Percentiles rank a stretch among this genome's conserved stretches.
Conservation (phyloP, 2,797 vertebrate genomes). For the Steatocranus sp. region DNA sequence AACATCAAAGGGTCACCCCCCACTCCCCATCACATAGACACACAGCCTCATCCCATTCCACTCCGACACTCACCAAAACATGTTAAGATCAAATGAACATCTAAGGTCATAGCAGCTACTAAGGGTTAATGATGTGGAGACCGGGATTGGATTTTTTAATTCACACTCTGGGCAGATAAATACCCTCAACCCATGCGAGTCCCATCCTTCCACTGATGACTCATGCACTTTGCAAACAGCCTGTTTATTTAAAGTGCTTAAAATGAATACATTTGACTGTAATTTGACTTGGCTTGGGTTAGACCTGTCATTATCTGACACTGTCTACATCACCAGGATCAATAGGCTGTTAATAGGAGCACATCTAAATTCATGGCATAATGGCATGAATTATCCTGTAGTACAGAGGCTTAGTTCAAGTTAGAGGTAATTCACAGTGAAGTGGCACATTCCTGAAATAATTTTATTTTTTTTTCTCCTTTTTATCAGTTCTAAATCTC, state of each 20-base stretch:
- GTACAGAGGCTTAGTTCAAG: background rate
- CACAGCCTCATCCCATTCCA: background rate
- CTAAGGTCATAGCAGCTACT: constrained; percentile 44
- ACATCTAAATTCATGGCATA: background rate
- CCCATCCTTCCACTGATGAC: constrained; percentile 13
- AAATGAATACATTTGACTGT: constrained; percentile 19
- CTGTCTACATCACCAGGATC: constrained; percentile 9
- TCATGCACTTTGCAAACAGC: constrained; percentile 27
- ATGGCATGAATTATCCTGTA: background rate
- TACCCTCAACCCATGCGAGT: background rate
- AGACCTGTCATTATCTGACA: constrained; percentile 24
- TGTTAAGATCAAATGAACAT: constrained; percentile 50
- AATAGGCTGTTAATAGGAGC: constrained; percentile 21
- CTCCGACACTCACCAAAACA: constrained; percentile 31
- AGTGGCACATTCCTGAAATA: background rate
- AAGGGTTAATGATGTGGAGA: constrained; percentile 60
- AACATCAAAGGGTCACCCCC: constrained; percentile 44
- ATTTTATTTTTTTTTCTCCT: background rate
- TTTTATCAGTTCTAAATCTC: background rate
- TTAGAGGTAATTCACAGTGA: background rate
- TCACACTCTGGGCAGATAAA: constrained; percentile 22
- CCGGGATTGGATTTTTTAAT: constrained; percentile 31
- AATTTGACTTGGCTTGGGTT: constrained; percentile 15
- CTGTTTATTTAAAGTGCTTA: constrained; percentile 39
- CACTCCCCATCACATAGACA: background rate